phyloP scores from a whole-genome alignment of 2,113 vertebrate genomes.

The Carettochelys insculpta region DNA sequence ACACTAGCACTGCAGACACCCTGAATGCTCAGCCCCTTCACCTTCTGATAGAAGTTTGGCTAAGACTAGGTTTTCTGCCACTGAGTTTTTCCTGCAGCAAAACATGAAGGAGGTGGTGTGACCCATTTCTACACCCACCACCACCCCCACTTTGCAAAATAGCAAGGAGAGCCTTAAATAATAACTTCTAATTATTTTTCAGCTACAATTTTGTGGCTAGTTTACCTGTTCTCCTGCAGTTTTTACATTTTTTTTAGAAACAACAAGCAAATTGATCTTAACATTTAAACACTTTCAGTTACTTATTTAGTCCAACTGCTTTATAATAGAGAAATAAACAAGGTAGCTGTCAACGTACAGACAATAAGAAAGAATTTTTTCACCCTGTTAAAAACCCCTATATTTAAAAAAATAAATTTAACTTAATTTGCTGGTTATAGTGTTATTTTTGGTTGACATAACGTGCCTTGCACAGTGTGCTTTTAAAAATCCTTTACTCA shows the following conservation, averaged over 20 bases:
- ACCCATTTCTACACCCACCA: slow-evolving; percentile 27
- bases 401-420: slow-evolving; percentile 25
- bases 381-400: neutral
- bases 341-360: slow-evolving; percentile 1
- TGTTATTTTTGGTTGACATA: slow-evolving; percentile 35
- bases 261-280: neutral
- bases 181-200: neutral
- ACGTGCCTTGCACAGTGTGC: slow-evolving; percentile 36
- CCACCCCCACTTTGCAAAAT: slow-evolving; percentile 54
- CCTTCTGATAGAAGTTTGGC: slow-evolving; percentile 71
- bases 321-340: neutral
- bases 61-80: slow-evolving; percentile 75
- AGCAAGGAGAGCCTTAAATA: slow-evolving; percentile 47
- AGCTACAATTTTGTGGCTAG: slow-evolving; percentile 8
- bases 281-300: neutral
- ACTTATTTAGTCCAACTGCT: slow-evolving; percentile 23
- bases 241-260: neutral
- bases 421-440: neutral
- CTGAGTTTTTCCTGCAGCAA: slow-evolving; percentile 75
- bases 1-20: slow-evolving; percentile 60
- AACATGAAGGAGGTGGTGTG: slow-evolving; percentile 71
- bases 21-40: slow-evolving; percentile 65
- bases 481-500: slow-evolving; percentile 47
- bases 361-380: slow-evolving; percentile 11
- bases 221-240: slow-evolving; percentile 34